Evolutionary conservation across 2,797 vertebrate species (phyloP), one percentile per base, ranked within the genome.

Genomic region (Diplodus sargus): DNA sequence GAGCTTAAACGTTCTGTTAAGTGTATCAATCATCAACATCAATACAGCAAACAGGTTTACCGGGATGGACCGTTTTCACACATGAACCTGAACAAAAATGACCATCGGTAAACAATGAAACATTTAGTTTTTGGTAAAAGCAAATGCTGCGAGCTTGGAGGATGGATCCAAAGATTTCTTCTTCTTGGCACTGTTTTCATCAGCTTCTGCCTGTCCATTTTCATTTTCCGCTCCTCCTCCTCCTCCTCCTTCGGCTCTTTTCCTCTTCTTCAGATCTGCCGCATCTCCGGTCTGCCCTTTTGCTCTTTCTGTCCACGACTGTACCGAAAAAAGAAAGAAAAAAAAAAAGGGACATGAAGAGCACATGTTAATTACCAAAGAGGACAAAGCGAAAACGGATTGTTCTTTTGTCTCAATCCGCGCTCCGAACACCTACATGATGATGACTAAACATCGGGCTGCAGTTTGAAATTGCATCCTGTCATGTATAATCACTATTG

Each of bases 241-340:
- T 25, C 25, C 58, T 81, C 81, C 39, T 0, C 70, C 78, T 60
- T 79, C 65, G 0, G 80, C 83, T 25, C 92, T 92, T 43, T 98
- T 99, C 58, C 97, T 91, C 83, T 99, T 99, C 88, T 96, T 98
- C 43, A 90, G 84, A 84, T 97, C 96, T 3, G 84, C 74, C 3
- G 39, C 76, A 0, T 96, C 92, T 81, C 79, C 79, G 2, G 43
- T 63, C 15, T 77, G 57, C 39, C 92, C 94, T 93, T 96, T 99
- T 0, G 97, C 97, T 90, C 93, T 96, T 81, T 97, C 95, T 0
- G 96, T 95, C 97, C 96, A 99, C 2, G 64, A 86, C 98, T 99
- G 90, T 70, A 75, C 51, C 1, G 87, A 23, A 53, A 39, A 58
- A 82, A 11, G 43, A 58, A 65, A 57, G 61, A 82, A 14, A 20